Evolutionary conservation across 2,888 invertebrate genomes (phyloP).

Genomic region (Coelopa pilipes): DNA sequence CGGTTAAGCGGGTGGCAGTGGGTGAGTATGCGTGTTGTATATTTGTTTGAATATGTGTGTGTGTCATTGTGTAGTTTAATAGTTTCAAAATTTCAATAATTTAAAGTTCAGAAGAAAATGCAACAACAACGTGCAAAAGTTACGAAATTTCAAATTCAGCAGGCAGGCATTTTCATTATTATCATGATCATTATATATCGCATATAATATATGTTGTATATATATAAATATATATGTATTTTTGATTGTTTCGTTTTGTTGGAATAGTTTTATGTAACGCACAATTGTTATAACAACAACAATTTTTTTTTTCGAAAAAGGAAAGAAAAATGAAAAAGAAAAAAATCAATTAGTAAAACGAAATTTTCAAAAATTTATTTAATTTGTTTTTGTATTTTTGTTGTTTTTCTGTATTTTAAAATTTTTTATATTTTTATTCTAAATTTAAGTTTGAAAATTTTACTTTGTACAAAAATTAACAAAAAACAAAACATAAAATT

Average conservation of each 20-base stretch:
- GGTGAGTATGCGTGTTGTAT: constrained; percentile 5
- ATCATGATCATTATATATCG: background rate
- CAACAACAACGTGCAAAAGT: constrained; percentile 39
- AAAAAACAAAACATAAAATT: constrained; percentile 35
- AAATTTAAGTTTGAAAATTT: constrained; percentile 29
- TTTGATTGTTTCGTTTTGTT: constrained; percentile 41
- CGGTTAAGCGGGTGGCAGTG: background rate
- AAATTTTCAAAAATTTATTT: constrained; percentile 44
- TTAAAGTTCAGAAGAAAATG: constrained; percentile 21
- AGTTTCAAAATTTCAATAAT: constrained; percentile 36
- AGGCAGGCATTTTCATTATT: constrained; percentile 48
- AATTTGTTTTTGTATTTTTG: constrained; percentile 38
- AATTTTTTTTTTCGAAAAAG: constrained; percentile 48
- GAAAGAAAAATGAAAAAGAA: constrained; percentile 51
- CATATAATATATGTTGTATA: too few species aligned
- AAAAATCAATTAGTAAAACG: constrained; percentile 52
- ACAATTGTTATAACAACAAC: constrained; percentile 47
- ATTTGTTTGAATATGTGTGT: constrained; percentile 18
- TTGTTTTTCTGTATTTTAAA: background rate
- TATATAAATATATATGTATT: constrained; percentile 43
- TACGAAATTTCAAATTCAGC: constrained; percentile 44
- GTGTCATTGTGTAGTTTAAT: constrained; percentile 30
- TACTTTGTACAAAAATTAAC: constrained; percentile 36
- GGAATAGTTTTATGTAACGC: constrained; percentile 36
- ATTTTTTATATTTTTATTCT: constrained; percentile 19